Conservation (phyloP, 2,888 invertebrate genomes). For the Yponomeuta plumbellus region DNA sequence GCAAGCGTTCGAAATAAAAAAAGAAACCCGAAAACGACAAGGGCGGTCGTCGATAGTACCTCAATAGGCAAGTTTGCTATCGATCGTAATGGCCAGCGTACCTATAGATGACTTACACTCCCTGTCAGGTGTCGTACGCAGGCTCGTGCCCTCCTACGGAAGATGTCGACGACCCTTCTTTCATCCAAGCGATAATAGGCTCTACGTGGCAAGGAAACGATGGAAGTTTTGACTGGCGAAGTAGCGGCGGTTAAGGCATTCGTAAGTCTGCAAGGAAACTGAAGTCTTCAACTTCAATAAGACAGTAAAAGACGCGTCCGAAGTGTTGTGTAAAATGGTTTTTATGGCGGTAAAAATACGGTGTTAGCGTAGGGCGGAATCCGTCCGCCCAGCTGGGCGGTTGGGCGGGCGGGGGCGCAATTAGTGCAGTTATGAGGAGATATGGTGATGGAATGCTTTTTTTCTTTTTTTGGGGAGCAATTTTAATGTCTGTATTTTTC, state of each 20-base stretch:
- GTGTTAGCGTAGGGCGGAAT: constrained; percentile 7
- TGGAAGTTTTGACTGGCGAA: constrained; percentile 48
- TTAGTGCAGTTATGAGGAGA: constrained; percentile 16
- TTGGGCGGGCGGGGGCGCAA: constrained; percentile 17
- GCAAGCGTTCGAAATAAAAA: not conserved
- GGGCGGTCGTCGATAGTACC: constrained; percentile 10
- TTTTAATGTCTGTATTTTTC: not conserved
- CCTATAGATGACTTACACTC: constrained; percentile 18
- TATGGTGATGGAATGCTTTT: constrained; percentile 13
- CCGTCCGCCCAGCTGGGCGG: constrained; percentile 15
- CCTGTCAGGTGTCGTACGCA: constrained; percentile 17
- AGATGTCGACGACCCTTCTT: constrained; percentile 40
- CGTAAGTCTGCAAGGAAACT: constrained; percentile 50
- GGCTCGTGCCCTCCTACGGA: constrained; percentile 16
- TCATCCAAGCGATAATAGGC: constrained; percentile 31
- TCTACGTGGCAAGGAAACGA: constrained; percentile 35
- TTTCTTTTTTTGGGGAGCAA: not conserved
- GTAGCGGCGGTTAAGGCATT: constrained; percentile 59
- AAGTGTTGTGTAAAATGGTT: constrained; percentile 17
- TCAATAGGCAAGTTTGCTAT: constrained; percentile 13
- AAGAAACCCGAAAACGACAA: not conserved
- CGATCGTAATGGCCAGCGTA: constrained; percentile 16
- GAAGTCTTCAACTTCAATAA: constrained; percentile 53
- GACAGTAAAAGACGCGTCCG: constrained; percentile 56
- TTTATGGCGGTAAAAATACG: constrained; percentile 17